A percentile compares a stretch with the other conserved stretches of the same genome.
Evolutionary conservation across 2,113 vertebrate species (phyloP).

Genomic region (Tenrec ecaudatus): DNA sequence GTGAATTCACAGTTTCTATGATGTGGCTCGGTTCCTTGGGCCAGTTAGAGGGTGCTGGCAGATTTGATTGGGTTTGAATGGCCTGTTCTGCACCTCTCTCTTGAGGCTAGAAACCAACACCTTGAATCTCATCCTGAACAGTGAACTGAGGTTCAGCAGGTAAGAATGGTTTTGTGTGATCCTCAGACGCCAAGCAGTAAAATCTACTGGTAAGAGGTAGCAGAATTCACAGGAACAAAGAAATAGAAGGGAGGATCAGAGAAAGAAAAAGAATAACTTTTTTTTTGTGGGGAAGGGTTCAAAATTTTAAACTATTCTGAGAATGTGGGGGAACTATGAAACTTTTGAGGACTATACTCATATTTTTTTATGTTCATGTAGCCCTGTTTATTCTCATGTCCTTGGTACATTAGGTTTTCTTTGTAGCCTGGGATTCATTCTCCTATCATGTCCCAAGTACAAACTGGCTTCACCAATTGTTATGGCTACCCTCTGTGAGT

Average conservation of each 20-base stretch:
- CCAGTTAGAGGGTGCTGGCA: slow-evolving; percentile 47
- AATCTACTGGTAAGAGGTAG: not conserved
- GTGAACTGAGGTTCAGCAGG: slow-evolving; percentile 4
- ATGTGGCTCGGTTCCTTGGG: slow-evolving; percentile 56
- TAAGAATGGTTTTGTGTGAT: not conserved
- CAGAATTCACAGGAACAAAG: not conserved
- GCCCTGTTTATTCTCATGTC: not conserved
- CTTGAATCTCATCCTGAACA: slow-evolving; percentile 21
- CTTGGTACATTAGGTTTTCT: not conserved
- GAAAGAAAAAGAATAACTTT: not conserved
- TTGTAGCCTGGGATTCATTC: not conserved
- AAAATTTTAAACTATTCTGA: not conserved
- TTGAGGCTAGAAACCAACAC: slow-evolving; percentile 53
- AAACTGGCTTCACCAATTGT: not conserved
- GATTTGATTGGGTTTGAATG: slow-evolving; percentile 39
- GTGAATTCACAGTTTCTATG: slow-evolving; percentile 41
- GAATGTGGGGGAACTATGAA: not conserved
- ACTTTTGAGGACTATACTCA: not conserved
- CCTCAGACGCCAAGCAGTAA: not conserved
- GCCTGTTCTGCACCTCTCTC: slow-evolving; percentile 30
- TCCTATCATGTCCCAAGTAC: slow-evolving; percentile 9
- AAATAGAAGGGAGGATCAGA: not conserved
- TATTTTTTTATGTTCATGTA: not conserved
- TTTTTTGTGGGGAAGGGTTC: rapidly evolving
- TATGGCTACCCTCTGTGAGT: not conserved